Evolutionary conservation across 1,140 invertebrate genomes (phyloP), one percentile per base, ranked within the genome.

Genomic region (Papilio machaon): DNA sequence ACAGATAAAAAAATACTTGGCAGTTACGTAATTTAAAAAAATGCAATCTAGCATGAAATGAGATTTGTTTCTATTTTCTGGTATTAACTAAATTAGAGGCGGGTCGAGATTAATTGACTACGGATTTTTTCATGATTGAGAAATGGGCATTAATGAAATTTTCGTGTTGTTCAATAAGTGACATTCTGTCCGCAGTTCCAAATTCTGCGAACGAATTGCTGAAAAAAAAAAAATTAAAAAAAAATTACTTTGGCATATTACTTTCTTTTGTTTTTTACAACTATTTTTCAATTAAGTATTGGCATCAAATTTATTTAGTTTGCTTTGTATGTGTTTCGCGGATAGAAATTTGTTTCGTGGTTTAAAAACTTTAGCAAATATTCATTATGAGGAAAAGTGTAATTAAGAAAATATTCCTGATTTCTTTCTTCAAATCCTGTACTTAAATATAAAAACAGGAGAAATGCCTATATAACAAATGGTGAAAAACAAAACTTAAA

Each of bases 161-260:
- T 70, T 70, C 64, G 2, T 70, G 64, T 70, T 38, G 64, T 38
- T 30, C 64, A 70, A 70, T 70, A 38, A 70, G 30, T 38, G 35
- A 70, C 11, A 17, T 58, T 58, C 30, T 70, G 13, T 70, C 64
- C 64, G 15, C 64, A 10, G 11, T 70, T 30, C 30, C 64, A 70
- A 70, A 70, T 70, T 70, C 35, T 0, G 13, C 60, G 60, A 13
- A 30, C 23, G 35, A 67, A 67, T 67, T 67, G 60, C 11, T 13
- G 23, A 67, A 35, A 30, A 35, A 30, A 67, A 23, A 60, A 60
- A 23, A n/a, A n/a, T 11, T 4, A 64, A 23, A 64, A 35, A 43
- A 43, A 1, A 43, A 43, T 70, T 67, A n/a, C n/a, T 30, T 70
- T 70, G 64, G 64, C 64, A 70, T 5, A 35, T 38, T 70, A 35